Percentiles rank a stretch among this genome's conserved stretches.
phyloP scores from a whole-genome alignment of 2,113 vertebrate species.

The Malurus elegans region DNA sequence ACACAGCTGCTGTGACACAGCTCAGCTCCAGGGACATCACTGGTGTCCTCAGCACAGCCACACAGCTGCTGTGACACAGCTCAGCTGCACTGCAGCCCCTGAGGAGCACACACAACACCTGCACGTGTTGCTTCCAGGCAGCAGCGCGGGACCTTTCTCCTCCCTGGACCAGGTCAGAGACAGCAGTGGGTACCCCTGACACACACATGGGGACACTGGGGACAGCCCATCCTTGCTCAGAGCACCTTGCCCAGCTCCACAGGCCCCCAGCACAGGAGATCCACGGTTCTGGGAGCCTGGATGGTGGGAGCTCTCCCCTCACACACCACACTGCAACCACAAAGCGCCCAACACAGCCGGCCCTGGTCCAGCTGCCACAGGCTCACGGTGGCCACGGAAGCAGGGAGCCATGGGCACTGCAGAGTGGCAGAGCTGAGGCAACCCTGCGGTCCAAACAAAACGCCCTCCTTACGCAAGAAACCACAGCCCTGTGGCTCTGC shows the following conservation, averaged over 20 bases:
- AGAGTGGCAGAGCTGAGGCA: slow-evolving; percentile 49
- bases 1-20: too few species aligned
- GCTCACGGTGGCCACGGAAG: neutral
- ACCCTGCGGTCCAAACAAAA: slow-evolving; percentile 62
- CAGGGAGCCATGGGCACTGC: slow-evolving; percentile 1
- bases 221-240: neutral
- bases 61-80: too few species aligned
- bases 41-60: too few species aligned
- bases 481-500: slow-evolving; percentile 61
- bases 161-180: too few species aligned
- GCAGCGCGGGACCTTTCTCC: too few species aligned
- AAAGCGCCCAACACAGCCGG: accelerated
- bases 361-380: neutral
- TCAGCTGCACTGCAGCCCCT: too few species aligned
- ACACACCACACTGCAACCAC: neutral
- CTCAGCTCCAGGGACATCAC: too few species aligned
- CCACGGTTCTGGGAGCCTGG: accelerated
- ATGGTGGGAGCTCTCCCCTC: neutral
- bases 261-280: accelerated
- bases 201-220: neutral
- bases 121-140: too few species aligned
- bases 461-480: slow-evolving; percentile 74
- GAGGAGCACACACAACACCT: too few species aligned
- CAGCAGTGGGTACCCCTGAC: neutral
- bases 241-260: neutral